Conservation (phyloP, 2,113 vertebrate genomes). For the Melanostigma gelatinosum region DNA sequence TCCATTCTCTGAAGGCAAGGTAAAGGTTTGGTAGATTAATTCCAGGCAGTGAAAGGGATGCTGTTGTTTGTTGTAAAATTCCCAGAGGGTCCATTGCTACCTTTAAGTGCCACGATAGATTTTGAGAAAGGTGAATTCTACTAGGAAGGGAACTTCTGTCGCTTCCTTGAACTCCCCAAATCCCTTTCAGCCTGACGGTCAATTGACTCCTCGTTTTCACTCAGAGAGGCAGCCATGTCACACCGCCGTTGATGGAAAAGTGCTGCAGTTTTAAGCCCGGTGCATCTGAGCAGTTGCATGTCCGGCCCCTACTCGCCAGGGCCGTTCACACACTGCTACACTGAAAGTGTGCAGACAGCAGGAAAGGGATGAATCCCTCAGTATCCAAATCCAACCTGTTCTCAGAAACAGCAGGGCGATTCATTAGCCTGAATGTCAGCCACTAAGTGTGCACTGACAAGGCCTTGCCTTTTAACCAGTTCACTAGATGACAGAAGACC, state of each 20-base stretch:
- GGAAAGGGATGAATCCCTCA: conserved; percentile 42
- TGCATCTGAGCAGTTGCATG: conserved; percentile 35
- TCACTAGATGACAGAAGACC: conserved; percentile 69
- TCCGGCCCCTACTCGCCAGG: conserved; percentile 5
- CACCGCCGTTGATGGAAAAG: conserved; percentile 25
- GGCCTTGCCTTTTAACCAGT: conserved; percentile 58
- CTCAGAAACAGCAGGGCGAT: conserved; percentile 66
- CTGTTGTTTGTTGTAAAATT: conserved; percentile 49
- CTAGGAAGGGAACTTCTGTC: conserved; percentile 49
- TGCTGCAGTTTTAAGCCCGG: conserved; percentile 23
- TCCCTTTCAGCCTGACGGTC: conserved; percentile 37
- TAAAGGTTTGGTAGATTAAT: conserved; percentile 45
- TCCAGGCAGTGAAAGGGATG: conserved; percentile 39
- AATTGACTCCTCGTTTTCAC: conserved; percentile 44
- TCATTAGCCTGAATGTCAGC: conserved; percentile 78
- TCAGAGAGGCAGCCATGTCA: conserved; percentile 28
- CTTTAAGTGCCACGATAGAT: conserved; percentile 40
- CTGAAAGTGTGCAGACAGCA: conserved; percentile 26
- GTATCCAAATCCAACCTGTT: conserved; percentile 55
- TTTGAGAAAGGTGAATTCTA: conserved; percentile 45
- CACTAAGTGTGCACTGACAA: conserved; percentile 56
- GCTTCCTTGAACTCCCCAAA: conserved; percentile 52
- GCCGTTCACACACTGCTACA: conserved; percentile 38
- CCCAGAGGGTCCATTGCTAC: conserved; percentile 39
- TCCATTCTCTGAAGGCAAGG: conserved; percentile 30